Evolutionary conservation across 2,113 vertebrate genomes (phyloP).

Genomic region (Dolichallabes microphthalmus): DNA sequence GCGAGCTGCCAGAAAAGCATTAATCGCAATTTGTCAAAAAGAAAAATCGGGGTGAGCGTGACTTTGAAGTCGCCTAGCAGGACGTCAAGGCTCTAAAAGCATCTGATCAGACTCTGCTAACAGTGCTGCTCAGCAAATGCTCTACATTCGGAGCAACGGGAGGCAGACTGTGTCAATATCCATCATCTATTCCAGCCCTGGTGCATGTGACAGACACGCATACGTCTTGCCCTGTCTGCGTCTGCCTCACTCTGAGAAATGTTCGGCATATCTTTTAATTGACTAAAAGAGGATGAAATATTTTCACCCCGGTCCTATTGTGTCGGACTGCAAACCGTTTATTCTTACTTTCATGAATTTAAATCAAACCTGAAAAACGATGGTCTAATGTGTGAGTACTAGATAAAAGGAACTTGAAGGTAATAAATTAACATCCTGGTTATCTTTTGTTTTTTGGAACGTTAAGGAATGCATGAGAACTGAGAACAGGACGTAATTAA

Average conservation of each 20-base stretch:
- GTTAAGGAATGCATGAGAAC: background rate
- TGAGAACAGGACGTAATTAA: background rate
- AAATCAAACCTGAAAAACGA: background rate
- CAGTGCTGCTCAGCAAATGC: background rate
- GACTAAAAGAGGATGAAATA: constrained; percentile 1
- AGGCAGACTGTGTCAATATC: constrained; percentile 16
- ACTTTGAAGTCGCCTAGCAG: constrained; percentile 48
- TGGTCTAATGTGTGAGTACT: background rate
- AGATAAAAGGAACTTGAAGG: constrained; percentile 5
- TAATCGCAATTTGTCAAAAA: constrained; percentile 61
- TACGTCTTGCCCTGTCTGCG: background rate
- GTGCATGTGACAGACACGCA: background rate
- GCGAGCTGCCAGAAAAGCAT: constrained; percentile 54
- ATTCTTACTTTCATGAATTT: background rate
- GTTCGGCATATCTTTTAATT: background rate
- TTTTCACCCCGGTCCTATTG: background rate
- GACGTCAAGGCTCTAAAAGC: constrained; percentile 16
- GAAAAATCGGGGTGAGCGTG: constrained; percentile 47
- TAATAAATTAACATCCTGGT: background rate
- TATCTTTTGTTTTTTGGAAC: background rate
- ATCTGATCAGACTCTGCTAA: constrained; percentile 12
- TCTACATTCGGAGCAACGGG: background rate
- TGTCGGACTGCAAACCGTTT: background rate
- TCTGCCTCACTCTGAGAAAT: background rate
- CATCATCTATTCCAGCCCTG: constrained; percentile 1